Evolutionary conservation across 2,113 vertebrate genomes (phyloP), one percentile per base, ranked within the genome.

Genomic region (Hippocampus zosterae): DNA sequence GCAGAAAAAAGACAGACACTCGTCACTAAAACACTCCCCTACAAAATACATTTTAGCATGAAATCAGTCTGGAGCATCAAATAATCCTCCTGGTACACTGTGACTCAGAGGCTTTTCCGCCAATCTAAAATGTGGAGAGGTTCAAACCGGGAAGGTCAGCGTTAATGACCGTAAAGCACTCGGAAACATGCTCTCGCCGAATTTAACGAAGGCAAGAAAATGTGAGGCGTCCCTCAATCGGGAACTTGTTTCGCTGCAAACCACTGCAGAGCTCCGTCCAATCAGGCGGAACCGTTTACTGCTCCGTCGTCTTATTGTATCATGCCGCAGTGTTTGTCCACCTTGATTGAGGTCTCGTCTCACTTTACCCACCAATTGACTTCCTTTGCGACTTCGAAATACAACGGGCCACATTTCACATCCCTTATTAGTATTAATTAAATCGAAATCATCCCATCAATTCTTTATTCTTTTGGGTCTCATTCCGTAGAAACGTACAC

Each of bases 61-160:
- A 81, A 82, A 81, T 82, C 70, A 71, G 80, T 72, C 69, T 66
- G 71, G 11, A 1, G 78, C 15, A n/a, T 81, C 56, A 79, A 82
- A 83, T 81, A 78, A 79, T 72, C 70, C 74, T 69, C 74, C 78
- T 57, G 76, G 67, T n/a, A 67, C 2, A 18, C 71, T 86, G 84
- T 88, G 86, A 84, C 84, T 84, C 19, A 12, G 69, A 83, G 73
- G 73, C 80, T 80, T 78, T 84, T 84, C 76, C 78, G 76, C 80
- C 86, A 86, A 86, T 88, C 80, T 82, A 81, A 79, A 83, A n/a
- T 27, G 72, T 75, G 61, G 73, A 86, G 84, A 81, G 86, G 84
- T 81, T 87, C 81, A 85, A 77, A 82, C 74, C 5, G 33, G 69
- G 72, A 75, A 83, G 80, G 84, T 85, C 81, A 81, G 67, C 70